phyloP scores from a whole-genome alignment of 2,888 invertebrate species.

The Philereme transversata region DNA sequence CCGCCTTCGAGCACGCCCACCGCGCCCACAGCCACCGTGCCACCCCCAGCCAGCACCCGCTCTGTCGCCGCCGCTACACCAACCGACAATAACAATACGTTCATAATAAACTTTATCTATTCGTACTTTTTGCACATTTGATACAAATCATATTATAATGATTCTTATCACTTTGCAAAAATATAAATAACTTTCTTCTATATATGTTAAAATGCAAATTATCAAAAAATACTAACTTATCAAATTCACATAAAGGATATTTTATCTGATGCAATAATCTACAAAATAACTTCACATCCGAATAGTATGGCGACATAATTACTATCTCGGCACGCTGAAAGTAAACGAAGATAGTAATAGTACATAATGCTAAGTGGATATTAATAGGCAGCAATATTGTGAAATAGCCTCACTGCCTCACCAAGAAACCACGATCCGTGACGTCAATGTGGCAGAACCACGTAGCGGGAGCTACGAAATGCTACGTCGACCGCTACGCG shows the following conservation, averaged over 20 bases:
- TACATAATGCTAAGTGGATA: slow-evolving; percentile 25
- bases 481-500: slow-evolving; percentile 38
- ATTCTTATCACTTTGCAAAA: neutral
- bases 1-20: slow-evolving; percentile 34
- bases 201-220: too few relatives aligned
- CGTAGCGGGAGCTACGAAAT: slow-evolving; percentile 57
- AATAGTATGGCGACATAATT: slow-evolving; percentile 19
- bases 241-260: neutral
- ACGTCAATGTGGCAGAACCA: slow-evolving; percentile 45
- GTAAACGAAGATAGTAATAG: slow-evolving; percentile 21
- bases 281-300: slow-evolving; percentile 3
- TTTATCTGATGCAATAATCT: slow-evolving; percentile 23
- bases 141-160: too few relatives aligned
- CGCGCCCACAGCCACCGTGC: slow-evolving; percentile 21
- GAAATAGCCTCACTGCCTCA: slow-evolving; percentile 46
- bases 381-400: slow-evolving; percentile 35
- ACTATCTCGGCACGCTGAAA: slow-evolving; percentile 9
- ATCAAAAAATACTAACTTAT: too few relatives aligned
- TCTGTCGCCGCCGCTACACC: too few relatives aligned
- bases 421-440: slow-evolving; percentile 44
- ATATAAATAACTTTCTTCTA: neutral
- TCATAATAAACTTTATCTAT: too few relatives aligned
- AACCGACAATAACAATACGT: slow-evolving; percentile 5
- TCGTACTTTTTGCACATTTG: too few relatives aligned
- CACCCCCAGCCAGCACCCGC: slow-evolving; percentile 12